A percentile compares a stretch with the other conserved stretches of the same genome.
Evolutionary conservation across 2,888 invertebrate genomes (phyloP).

Genomic region (Pammene fasciana): DNA sequence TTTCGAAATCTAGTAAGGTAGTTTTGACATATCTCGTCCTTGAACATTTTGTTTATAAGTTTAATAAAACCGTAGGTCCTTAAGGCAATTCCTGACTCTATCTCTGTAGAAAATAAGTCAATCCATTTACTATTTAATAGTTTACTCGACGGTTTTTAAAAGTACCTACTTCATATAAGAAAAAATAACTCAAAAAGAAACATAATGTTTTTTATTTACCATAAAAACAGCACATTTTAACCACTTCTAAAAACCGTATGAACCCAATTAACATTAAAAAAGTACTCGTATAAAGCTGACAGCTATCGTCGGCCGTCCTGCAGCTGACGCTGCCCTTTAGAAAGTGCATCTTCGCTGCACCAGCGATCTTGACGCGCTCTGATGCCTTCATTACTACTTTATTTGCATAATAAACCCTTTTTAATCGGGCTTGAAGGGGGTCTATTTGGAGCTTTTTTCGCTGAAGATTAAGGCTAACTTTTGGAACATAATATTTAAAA

Average conservation of each 20-base stretch:
- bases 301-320: slow-evolving; percentile 46
- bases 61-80: too few relatives aligned
- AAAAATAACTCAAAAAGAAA: too few relatives aligned
- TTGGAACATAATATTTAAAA: too few relatives aligned
- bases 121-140: too few relatives aligned
- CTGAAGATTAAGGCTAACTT: too few relatives aligned
- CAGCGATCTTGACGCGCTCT: slow-evolving; percentile 22
- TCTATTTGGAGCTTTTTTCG: slow-evolving; percentile 1
- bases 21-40: too few relatives aligned
- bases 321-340: slow-evolving; percentile 52
- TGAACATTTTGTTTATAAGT: too few relatives aligned
- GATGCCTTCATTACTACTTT: slow-evolving; percentile 37
- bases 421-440: not conserved
- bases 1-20: too few relatives aligned
- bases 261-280: slow-evolving; percentile 21
- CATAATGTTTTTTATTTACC: not conserved
- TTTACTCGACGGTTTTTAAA: too few relatives aligned
- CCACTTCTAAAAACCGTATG: slow-evolving; percentile 11
- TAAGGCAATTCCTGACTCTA: too few relatives aligned
- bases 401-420: slow-evolving; percentile 36
- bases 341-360: slow-evolving; percentile 44
- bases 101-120: too few relatives aligned
- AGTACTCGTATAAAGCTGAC: slow-evolving; percentile 11
- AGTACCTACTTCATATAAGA: too few relatives aligned
- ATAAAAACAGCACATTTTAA: slow-evolving; percentile 7